These are phyloP conservation scores for Pholis gunnellus DNA, from an alignment of 2,113 vertebrate species.

Conservation along the genomic window DNA sequence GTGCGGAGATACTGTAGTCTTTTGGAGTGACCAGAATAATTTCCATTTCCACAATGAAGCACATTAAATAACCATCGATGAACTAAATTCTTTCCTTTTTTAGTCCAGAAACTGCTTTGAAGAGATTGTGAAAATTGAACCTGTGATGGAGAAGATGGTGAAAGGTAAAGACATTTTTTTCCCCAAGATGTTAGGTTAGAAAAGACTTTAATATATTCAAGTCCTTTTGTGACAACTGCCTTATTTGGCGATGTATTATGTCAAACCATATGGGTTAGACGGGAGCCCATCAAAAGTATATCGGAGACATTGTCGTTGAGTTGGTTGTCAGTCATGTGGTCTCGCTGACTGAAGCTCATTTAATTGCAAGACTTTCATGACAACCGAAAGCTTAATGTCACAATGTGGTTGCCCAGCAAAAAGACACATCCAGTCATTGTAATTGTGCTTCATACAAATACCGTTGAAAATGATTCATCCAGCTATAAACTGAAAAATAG, in stretches of 20 bases:
- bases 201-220: background rate
- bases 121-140: constrained; percentile 79
- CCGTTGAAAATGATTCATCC: background rate
- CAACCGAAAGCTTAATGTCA: background rate
- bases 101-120: constrained; percentile 82
- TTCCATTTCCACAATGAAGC: constrained; percentile 30
- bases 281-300: background rate
- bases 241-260: background rate
- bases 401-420: background rate
- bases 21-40: background rate
- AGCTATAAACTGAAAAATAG: background rate
- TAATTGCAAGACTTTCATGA: constrained; percentile 1
- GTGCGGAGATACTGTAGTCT: constrained; percentile 11
- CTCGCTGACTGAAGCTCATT: background rate
- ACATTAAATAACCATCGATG: constrained; percentile 3
- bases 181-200: background rate
- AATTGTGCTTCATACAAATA: background rate
- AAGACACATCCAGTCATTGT: background rate
- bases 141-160: constrained; percentile 68
- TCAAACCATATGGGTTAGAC: background rate
- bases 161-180: constrained; percentile 75
- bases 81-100: constrained; percentile 26
- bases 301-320: background rate
- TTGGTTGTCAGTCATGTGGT: background rate
- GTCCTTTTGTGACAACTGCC: background rate